Evolutionary conservation across 64 coral and sea anemone species (phyloP).

Genomic region (Actinia equina): DNA sequence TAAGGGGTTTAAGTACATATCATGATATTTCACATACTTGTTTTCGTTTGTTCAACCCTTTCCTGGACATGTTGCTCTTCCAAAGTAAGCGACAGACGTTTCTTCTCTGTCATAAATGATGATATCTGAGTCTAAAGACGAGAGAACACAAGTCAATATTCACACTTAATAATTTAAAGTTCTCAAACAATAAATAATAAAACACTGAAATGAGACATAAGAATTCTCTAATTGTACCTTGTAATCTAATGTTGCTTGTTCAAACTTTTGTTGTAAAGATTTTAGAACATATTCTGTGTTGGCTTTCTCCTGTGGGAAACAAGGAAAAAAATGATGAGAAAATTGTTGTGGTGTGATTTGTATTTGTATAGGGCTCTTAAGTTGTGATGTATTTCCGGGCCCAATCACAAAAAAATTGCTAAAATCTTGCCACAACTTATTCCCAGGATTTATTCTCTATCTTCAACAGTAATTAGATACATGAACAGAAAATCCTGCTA

Average conservation of each 20-base stretch:
- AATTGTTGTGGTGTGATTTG: neutral
- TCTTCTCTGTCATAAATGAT: slow-evolving; percentile 95
- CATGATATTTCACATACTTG: slow-evolving; percentile 36
- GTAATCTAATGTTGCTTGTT: slow-evolving; percentile 81
- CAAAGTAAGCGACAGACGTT: slow-evolving; percentile 84
- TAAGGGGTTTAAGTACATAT: no score
- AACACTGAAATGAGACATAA: neutral
- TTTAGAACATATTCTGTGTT: slow-evolving; percentile 92
- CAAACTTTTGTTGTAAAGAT: slow-evolving; percentile 76
- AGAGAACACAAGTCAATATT: neutral
- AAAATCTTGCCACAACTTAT: no score
- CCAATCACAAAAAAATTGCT: no score
- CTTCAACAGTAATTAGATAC: no score
- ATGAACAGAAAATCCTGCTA: no score
- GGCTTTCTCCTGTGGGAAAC: slow-evolving; percentile 70
- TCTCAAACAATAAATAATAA: neutral
- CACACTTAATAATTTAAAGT: no score
- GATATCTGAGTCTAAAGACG: slow-evolving; percentile 75
- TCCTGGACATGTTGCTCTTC: slow-evolving; percentile 96
- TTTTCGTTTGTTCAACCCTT: slow-evolving; percentile 87
- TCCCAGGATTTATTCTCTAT: no score
- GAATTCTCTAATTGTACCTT: slow-evolving; percentile 32
- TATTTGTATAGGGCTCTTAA: neutral
- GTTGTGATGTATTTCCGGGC: no score
- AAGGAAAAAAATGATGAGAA: neutral